These are phyloP conservation scores for Zophobas morio DNA, from an alignment of 1,140 invertebrate genomes.

Conservation along the genomic window DNA sequence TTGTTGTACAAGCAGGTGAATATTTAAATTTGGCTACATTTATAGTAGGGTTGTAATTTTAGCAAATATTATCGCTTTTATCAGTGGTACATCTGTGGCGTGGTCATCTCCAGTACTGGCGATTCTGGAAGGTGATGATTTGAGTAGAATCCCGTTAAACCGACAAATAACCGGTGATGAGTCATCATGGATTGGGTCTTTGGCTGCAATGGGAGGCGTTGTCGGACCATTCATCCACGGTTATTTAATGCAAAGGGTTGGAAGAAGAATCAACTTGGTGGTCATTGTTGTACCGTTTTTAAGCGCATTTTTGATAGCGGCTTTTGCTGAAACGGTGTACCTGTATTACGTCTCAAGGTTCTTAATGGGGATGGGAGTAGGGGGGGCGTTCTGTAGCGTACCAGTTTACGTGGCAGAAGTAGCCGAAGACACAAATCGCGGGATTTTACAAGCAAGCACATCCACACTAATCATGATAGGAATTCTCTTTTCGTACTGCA, in stretches of 20 bases:
- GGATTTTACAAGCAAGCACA: neutral
- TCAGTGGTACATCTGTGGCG: constrained; percentile 9
- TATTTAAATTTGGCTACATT: constrained; percentile 1
- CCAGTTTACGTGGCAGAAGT: constrained; percentile 24
- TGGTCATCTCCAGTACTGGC: constrained; percentile 30
- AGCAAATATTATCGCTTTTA: constrained; percentile 20
- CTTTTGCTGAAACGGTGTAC: constrained; percentile 12
- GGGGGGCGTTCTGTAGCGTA: constrained; percentile 4
- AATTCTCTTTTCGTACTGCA: constrained; percentile 20
- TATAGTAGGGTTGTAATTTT: constrained; percentile 5
- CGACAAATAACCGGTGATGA: constrained; percentile 14
- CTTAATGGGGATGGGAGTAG: constrained; percentile 20
- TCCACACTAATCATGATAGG: neutral
- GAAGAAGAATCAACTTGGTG: constrained; percentile 8
- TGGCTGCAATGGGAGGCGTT: constrained; percentile 8
- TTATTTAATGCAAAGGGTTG: constrained; percentile 8
- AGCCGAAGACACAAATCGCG: constrained; percentile 16
- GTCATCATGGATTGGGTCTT: constrained; percentile 25
- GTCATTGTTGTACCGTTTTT: neutral
- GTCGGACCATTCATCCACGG: constrained; percentile 14
- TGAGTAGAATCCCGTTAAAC: constrained; percentile 6
- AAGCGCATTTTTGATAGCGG: constrained; percentile 1
- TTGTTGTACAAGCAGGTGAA: constrained; percentile 5
- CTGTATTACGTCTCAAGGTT: constrained; percentile 12
- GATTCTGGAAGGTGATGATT: constrained; percentile 1